Base-by-base conservation (phyloP, 2,113 vertebrate genomes). In the Taxidea taxus region DNA sequence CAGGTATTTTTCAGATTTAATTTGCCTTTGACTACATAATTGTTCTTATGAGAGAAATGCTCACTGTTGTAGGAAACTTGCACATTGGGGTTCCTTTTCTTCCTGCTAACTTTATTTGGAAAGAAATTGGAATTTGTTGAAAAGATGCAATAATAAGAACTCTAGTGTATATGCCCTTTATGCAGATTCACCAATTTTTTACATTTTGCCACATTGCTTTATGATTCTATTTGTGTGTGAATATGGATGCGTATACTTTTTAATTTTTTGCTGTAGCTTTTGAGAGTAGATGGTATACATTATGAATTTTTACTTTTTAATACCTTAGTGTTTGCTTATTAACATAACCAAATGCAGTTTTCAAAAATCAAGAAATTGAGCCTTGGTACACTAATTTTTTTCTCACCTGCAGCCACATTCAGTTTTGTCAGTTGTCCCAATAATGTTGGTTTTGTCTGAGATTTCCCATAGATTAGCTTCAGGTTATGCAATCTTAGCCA, bases 1-100 rank as follows among this genome's bases (percentile, higher is more conserved):
- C 99, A 99, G 99, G 99, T 99, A 98, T 94, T 54, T 27, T 58
- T 75, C 72, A 78, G 16, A 7, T 80, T 80, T 58, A 49, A 54
- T 86, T 81, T 37, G 44, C 29, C 51, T 87, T 37, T 75, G 44
- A 81, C 34, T 66, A 14, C 14, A 16, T 39, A 39, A 20, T 4
- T 58, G 64, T 44, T 70, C 42, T 91, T 88, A 39, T 23, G 20
- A 93, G 44, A 42, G 23, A 85, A 37, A 44, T 31, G 15, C 18
- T 82, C 10, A 25, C 0, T 83, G 9, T 20, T 58, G 2, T 66
- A 12, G 39, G 66, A 89, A 91, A 68, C 15, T 58, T 92, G 14
- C 64, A n/a, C 0, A 54, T 18, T 34, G 18, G 4, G 77, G 51
- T 14, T 54, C 16, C 25, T 84, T 89, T 42, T 84, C 58, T n/a